Evolutionary conservation across 2,797 vertebrate genomes (phyloP).

Genomic region (Scleropages formosus): DNA sequence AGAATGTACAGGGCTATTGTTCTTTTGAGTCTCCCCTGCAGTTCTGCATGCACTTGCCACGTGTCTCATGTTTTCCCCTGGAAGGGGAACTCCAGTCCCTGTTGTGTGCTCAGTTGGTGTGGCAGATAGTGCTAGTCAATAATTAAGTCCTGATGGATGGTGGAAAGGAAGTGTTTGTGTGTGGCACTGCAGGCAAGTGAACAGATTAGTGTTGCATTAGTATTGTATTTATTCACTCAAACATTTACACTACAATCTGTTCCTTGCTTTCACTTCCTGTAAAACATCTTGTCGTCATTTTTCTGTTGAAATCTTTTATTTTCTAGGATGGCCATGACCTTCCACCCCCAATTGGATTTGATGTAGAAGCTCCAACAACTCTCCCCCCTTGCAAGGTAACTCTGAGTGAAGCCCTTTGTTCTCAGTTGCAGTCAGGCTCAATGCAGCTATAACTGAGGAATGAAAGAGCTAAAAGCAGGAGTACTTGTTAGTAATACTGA

Average conservation of each 20-base stretch:
- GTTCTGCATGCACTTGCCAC: neutral
- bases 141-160: slow-evolving; percentile 17
- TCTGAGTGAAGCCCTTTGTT: neutral
- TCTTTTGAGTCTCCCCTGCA: neutral
- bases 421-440: neutral
- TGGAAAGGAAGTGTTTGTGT: neutral
- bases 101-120: neutral
- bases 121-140: slow-evolving; percentile 9
- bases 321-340: slow-evolving; percentile 82
- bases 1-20: neutral
- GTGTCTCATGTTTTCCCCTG: neutral
- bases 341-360: slow-evolving; percentile 83
- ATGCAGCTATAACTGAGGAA: neutral
- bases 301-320: neutral
- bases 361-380: slow-evolving; percentile 76
- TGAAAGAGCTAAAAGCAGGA: neutral
- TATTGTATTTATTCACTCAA: too few relatives aligned
- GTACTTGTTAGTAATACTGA: neutral
- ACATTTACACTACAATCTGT: too few relatives aligned
- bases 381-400: slow-evolving; percentile 79
- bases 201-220: too few relatives aligned
- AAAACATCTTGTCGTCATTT: neutral
- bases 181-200: neutral
- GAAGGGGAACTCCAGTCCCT: neutral
- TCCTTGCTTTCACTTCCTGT: neutral